Conservation (phyloP, 2,113 vertebrate genomes). For the Xiphias gladius region DNA sequence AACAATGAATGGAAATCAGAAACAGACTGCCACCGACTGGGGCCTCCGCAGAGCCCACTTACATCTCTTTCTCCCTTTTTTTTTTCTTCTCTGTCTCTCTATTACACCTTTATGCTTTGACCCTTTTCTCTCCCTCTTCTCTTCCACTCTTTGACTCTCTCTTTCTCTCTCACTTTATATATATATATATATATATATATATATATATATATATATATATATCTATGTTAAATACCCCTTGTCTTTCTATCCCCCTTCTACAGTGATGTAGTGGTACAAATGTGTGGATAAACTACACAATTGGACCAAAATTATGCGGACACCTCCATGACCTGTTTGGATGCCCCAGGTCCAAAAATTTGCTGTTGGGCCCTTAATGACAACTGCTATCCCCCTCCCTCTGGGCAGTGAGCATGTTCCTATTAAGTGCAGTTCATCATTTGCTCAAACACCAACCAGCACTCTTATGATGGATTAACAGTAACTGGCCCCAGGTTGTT, state of each 20-base stretch:
- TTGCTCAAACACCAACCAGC: not conserved
- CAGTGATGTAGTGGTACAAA: not conserved
- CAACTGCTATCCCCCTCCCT: not conserved
- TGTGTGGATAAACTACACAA: not conserved
- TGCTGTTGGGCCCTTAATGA: not conserved
- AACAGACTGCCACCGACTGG: conserved; percentile 90
- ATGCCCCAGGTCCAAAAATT: not conserved
- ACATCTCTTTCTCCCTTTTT: conserved; percentile 83
- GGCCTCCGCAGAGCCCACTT: conserved; percentile 88
- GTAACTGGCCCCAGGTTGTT: not conserved
- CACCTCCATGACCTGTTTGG: not conserved
- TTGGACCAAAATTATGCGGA: not conserved
- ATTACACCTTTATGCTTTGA: conserved; percentile 65
- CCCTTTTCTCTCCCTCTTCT: conserved; percentile 46
- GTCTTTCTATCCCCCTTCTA: not conserved
- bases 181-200: not conserved
- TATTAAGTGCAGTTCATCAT: not conserved
- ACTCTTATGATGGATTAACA: not conserved
- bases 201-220: not conserved
- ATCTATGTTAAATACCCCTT: not conserved
- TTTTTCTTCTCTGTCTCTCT: conserved; percentile 39
- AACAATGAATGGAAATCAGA: conserved; percentile 94
- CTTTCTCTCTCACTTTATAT: too few relatives aligned
- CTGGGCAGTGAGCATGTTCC: not conserved
- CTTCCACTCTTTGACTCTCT: not conserved